Conservation (phyloP, 2,113 vertebrate species). For the Rhea americana region DNA sequence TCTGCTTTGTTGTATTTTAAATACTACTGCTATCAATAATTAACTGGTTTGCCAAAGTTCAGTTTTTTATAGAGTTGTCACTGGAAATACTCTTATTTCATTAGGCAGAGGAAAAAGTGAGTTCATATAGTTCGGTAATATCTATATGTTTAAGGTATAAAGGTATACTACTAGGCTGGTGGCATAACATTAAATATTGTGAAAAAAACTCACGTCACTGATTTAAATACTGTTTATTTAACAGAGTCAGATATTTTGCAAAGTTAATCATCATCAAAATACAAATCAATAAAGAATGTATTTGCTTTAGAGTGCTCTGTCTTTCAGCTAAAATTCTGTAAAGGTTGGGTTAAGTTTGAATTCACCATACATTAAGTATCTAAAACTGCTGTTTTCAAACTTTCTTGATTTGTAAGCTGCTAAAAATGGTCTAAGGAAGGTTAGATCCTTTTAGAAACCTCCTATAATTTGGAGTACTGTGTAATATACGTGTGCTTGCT, state of each 20-base stretch:
- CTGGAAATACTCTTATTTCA: background rate
- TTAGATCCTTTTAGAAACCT: background rate
- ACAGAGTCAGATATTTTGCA: background rate
- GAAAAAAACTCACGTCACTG: background rate
- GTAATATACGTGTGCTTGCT: background rate
- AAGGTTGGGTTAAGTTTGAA: background rate
- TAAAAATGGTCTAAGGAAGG: background rate
- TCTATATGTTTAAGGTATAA: background rate
- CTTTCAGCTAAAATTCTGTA: background rate
- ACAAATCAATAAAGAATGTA: conserved; percentile 2
- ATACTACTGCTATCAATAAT: background rate
- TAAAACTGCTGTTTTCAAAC: background rate
- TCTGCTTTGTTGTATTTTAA: background rate
- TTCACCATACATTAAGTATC: background rate
- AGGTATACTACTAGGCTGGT: background rate
- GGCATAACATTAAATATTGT: background rate
- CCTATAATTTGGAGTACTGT: background rate
- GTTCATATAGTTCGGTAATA: background rate
- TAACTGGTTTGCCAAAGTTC: background rate
- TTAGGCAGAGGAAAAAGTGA: background rate
- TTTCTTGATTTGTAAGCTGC: background rate
- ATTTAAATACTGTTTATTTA: conserved; percentile 15
- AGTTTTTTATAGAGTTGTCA: background rate
- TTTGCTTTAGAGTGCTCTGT: background rate
- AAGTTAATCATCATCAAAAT: conserved; percentile 46